A percentile compares a stretch with the other conserved stretches of the same genome.
Evolutionary conservation across 1,140 invertebrate genomes (phyloP).

Genomic region (Cyrtorhinus lividipennis): DNA sequence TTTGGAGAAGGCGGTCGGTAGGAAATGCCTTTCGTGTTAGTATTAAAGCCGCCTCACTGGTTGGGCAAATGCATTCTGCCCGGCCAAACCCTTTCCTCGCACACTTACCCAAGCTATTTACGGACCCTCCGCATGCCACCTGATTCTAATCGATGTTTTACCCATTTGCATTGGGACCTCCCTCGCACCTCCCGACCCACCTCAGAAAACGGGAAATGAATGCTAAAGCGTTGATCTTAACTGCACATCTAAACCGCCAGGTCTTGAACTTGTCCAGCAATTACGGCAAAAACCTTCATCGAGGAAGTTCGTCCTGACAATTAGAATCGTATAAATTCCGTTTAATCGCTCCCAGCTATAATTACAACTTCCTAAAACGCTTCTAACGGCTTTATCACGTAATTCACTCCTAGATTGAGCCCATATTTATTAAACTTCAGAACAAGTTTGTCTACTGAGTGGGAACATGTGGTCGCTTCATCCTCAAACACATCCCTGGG

Average conservation of each 20-base stretch:
- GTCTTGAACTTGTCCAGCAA: neutral
- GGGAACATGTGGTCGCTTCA: no score
- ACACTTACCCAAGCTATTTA: neutral
- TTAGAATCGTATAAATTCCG: conserved; percentile 1
- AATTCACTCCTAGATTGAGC: conserved; percentile 51
- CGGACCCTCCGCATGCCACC: neutral
- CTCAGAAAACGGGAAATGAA: neutral
- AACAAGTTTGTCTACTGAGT: no score
- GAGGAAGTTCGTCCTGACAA: neutral
- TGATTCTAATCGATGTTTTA: conserved; percentile 4
- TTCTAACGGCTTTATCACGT: conserved; percentile 33
- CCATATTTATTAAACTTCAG: no score
- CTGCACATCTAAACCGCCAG: neutral
- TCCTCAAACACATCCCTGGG: no score
- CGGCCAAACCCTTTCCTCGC: neutral
- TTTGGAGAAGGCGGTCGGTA: neutral
- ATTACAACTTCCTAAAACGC: neutral
- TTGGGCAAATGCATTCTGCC: neutral
- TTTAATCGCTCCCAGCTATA: neutral
- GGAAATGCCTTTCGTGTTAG: neutral
- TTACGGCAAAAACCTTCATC: conserved; percentile 7
- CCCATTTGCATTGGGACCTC: neutral
- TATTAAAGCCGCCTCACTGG: neutral
- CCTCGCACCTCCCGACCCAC: neutral
- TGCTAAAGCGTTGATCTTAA: neutral